Evolutionary conservation across 1,140 invertebrate species (phyloP), one percentile per base, ranked within the genome.

Genomic region (Drosophila sucinea): DNA sequence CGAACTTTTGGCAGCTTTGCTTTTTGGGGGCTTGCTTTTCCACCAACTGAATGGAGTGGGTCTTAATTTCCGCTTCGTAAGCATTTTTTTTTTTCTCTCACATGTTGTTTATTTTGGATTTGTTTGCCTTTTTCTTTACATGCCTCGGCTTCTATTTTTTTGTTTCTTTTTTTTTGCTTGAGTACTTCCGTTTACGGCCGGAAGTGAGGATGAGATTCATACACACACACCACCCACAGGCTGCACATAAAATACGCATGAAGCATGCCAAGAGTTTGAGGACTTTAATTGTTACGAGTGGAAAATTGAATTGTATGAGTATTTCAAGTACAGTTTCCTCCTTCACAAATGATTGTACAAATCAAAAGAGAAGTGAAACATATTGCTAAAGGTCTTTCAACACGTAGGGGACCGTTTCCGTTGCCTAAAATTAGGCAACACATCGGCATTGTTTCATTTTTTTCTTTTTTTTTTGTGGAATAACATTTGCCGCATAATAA

Each of bases 61-160:
- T 89, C 84, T 89, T 89, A 89, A 89, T 89, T 89, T 89, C 84
- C 84, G 84, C 84, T 81, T 75, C 74, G 84, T 68, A 89, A 89
- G 84, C 84, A 89, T 89, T 90, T 84, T 67, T 73, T 17, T 17
- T 74, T 73, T 74, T 68, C 79, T 73, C 65, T 69, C 65, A 75
- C 74, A 66, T 67, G 73, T 80, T 80, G 77, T 80, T 80, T 77
- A 80, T 70, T 80, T 80, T 80, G 77, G 77, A 80, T 80, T 80
- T 80, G 74, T 80, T 80, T 80, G 77, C 67, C 73, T 80, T 80
- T 58, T 77, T 73, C 67, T 51, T 64, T 69, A 65, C 51, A 68
- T 54, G 40, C 17, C 57, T 63, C 68, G 44, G 56, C 58, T 58
- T 77, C 64, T 64, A 66, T 76, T 64, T 62, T 57, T 65, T 35